Conservation (phyloP, 2,888 invertebrate species). For the Cistogaster globosa region DNA sequence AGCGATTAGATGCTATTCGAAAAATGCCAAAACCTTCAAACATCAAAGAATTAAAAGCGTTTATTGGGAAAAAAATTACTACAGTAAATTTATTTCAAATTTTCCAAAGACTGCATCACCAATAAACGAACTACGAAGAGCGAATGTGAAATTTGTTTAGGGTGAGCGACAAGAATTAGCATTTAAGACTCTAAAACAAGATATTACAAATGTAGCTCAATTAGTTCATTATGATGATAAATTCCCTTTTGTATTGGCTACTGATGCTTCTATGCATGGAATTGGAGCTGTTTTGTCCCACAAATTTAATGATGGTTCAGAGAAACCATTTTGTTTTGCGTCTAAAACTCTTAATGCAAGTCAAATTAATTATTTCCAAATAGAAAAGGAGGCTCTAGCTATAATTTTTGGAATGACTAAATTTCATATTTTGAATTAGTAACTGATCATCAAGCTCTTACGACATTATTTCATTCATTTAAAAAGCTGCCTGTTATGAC, state of each 20-base stretch:
- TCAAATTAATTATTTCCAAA: conserved; percentile 57
- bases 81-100: conserved; percentile 64
- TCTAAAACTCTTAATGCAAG: conserved; percentile 64
- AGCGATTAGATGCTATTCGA: conserved; percentile 58
- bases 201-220: conserved; percentile 45
- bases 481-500: conserved; percentile 53
- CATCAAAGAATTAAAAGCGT: conserved; percentile 58
- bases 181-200: conserved; percentile 26
- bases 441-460: conserved; percentile 49
- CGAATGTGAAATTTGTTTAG: conserved; percentile 46
- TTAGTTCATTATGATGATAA: conserved; percentile 60
- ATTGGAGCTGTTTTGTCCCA: background rate
- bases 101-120: conserved; percentile 62
- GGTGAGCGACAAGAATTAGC: conserved; percentile 35
- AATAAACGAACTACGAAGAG: conserved; percentile 48
- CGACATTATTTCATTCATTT: conserved; percentile 53
- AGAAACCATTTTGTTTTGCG: conserved; percentile 61
- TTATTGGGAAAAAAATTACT: conserved; percentile 68
- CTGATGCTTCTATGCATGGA: conserved; percentile 50
- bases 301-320: conserved; percentile 43
- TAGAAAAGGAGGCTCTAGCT: conserved; percentile 60
- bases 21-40: conserved; percentile 50
- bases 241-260: conserved; percentile 54
- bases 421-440: conserved; percentile 62
- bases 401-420: conserved; percentile 57